Base-by-base conservation (phyloP, 2,113 vertebrate genomes). In the Alouatta palliata region DNA sequence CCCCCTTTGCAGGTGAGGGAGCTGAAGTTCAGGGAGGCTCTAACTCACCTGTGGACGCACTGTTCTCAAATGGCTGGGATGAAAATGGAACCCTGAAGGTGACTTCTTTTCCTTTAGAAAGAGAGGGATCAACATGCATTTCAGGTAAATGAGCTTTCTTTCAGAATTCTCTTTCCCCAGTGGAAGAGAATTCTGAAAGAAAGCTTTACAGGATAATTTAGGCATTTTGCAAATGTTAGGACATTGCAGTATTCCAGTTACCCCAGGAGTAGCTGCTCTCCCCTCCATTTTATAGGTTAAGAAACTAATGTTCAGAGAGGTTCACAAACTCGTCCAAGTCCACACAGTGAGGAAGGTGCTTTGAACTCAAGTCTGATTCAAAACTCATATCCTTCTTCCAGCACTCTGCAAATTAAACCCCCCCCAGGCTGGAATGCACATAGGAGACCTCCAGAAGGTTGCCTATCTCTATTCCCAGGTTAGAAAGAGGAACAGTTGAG, bases 31-130 rank as follows among this genome's bases (percentile, higher is more conserved):
- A 79, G 82, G 68, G 49, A 85, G 56, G 64, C 20, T 79, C 79
- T 75, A 64, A 87, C 23, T 88, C 58, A 87, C 66, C 66, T 17
- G 58, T 56, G 54, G 66, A 21, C 0, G 0, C 20, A 80, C 79
- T 82, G 45, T 35, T 94, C 47, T 73, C 76, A 83, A 84, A 75
- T 70, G 90, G 10, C 73, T 80, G n/a, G 56, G 6, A 56, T 75
- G 12, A 17, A 83, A 89, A 81, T 77, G 37, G 76, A 76, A 71
- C 61, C 43, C 40, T 43, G 64, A 95, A 80, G 79, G 73, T 16
- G 52, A 90, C 8, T 82, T 32, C 73, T 83, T 70, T 87, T 83
- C 32, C 14, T 95, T 89, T 58, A 93, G 91, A 91, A 90, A 95
- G 94, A 84, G 52, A 92, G 43, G 71, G 75, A 54, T 88, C 43